A percentile compares a stretch with the other conserved stretches of the same genome.
Conservation (phyloP, 2,113 vertebrate genomes). For the Xerus inauris region DNA sequence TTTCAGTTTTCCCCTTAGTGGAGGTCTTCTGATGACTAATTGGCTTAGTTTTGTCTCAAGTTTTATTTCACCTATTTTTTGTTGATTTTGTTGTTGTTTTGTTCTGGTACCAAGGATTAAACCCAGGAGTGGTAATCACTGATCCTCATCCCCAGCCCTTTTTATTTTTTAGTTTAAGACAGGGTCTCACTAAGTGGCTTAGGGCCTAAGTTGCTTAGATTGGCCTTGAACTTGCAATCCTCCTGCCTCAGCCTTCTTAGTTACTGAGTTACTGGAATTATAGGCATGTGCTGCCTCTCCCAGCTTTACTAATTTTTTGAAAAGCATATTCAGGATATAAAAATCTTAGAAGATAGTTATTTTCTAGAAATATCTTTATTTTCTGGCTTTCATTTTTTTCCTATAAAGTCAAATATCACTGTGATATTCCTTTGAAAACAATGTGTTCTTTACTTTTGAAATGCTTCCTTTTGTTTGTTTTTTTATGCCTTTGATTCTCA, state of each 20-base stretch:
- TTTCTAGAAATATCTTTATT: not conserved
- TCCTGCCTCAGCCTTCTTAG: too few relatives aligned
- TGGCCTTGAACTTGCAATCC: too few relatives aligned
- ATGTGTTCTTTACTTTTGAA: not conserved
- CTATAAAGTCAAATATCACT: not conserved
- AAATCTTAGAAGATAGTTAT: too few relatives aligned
- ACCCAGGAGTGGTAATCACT: too few relatives aligned
- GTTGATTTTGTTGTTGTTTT: too few relatives aligned
- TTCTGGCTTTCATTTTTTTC: constrained; percentile 14
- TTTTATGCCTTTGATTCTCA: not conserved
- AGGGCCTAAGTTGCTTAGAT: too few relatives aligned
- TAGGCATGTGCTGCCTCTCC: too few relatives aligned
- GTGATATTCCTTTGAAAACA: not conserved
- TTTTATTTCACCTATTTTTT: not conserved
- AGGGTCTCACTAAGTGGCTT: too few relatives aligned
- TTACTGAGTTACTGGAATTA: too few relatives aligned
- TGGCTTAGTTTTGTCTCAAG: not conserved
- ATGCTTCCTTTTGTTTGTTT: not conserved
- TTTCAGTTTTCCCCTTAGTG: not conserved
- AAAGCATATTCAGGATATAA: not conserved
- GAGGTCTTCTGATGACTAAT: not conserved
- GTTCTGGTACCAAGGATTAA: too few relatives aligned
- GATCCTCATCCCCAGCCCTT: too few relatives aligned
- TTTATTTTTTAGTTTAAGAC: too few relatives aligned
- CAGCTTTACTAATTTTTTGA: not conserved